Base-by-base conservation (phyloP, 1,140 invertebrate species). In the Pogonomyrmex barbatus region DNA sequence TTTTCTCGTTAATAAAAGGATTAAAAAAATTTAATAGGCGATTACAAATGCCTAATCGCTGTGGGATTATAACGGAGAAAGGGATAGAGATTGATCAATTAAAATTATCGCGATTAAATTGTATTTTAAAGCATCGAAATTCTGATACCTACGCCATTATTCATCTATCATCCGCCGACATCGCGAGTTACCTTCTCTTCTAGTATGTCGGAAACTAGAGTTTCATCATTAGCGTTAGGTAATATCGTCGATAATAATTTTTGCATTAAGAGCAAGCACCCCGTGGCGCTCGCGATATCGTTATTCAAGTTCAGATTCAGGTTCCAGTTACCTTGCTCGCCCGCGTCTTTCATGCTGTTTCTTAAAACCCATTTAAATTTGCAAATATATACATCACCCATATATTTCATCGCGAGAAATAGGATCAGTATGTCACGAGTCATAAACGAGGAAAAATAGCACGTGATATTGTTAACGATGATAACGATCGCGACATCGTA, bases 161-260 rank as follows among this genome's bases (percentile, higher is more conserved):
- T 83, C n/a, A 17, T 39, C 12, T 47, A 12, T 4, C 14, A 36
- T 71, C 36, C 65, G 12, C 68, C 33, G 45, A 50, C 12, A 60
- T 62, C 24, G 79, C 42, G 30, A 73, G 9, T 47, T 73, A 73
- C 12, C 33, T 62, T 75, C 42, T 24, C 30, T 39, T 78, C 9
- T 6, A 10, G 5, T 71, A 14, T 33, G 9, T 4, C 36, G 39
- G 45, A 73, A 82, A 56, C 17, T 33, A n/a, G 45, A 60, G 47
- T 33, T 83, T 68, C 79, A 39, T 75, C 42, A 62, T 73, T 75
- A 83, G 30, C 67, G 68, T 83, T 60, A 60, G 52, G 67, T 73
- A 82, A 82, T 82, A 82, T 45, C 5, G 67, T 54, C 65, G 24
- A 71, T 71, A 82, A 73, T 82, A 82, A 82, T 73, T 82, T 68